Conservation (phyloP, 2,113 vertebrate species). For the Notothenia coriiceps region DNA sequence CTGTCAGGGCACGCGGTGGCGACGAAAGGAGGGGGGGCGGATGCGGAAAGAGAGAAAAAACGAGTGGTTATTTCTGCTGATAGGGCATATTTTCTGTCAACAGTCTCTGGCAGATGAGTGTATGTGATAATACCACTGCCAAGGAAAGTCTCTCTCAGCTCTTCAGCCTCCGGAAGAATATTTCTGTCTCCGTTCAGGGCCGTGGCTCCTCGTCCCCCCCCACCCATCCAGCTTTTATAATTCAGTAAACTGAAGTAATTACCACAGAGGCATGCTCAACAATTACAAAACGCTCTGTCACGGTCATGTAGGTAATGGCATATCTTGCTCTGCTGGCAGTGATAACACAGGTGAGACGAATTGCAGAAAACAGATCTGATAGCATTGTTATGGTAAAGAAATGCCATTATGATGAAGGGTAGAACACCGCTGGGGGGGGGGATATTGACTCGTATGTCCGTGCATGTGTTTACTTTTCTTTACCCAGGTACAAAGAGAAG, state of each 20-base stretch:
- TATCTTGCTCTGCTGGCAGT: conserved; percentile 71
- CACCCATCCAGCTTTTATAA: conserved; percentile 58
- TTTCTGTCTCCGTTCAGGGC: conserved; percentile 60
- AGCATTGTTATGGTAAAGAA: conserved; percentile 79
- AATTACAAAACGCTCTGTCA: conserved; percentile 82
- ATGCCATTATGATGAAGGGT: conserved; percentile 67
- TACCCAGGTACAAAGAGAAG: conserved; percentile 42
- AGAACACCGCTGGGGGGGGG: conserved; percentile 11
- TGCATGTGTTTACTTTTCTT: conserved; percentile 21
- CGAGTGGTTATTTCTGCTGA: conserved; percentile 81
- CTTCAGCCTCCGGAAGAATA: conserved; percentile 75
- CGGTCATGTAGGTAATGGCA: conserved; percentile 79
- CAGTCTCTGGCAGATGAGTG: conserved; percentile 81
- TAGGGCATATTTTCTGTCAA: conserved; percentile 81
- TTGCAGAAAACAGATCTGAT: conserved; percentile 81
- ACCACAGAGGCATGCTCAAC: conserved; percentile 79
- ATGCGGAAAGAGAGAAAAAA: conserved; percentile 26
- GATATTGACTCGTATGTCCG: conserved; percentile 12
- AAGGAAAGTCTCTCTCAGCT: conserved; percentile 74
- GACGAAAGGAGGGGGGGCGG: conserved; percentile 17
- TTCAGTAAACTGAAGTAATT: conserved; percentile 84
- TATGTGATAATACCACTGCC: conserved; percentile 78
- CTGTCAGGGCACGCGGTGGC: conserved; percentile 60
- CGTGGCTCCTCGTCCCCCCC: conserved; percentile 25
- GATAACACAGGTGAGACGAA: conserved; percentile 86